Conservation (phyloP, 2,113 vertebrate genomes). For the Myrmophylax atrothorax region DNA sequence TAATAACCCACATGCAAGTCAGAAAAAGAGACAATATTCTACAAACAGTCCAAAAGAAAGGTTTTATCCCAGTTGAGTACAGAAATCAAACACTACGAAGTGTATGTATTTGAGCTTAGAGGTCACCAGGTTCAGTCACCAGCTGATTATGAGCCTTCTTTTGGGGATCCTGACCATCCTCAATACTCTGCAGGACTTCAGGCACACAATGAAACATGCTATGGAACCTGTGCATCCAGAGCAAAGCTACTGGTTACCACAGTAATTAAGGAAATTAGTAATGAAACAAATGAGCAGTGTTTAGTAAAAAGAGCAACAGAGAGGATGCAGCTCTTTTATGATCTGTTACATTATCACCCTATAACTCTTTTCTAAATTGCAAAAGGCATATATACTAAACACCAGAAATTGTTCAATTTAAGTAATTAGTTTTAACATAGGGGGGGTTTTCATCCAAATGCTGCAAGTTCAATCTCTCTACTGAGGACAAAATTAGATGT, state of each 20-base stretch:
- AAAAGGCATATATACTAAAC: background rate
- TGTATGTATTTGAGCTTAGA: background rate
- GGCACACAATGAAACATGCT: background rate
- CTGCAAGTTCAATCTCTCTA: background rate
- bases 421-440: background rate
- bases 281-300: background rate
- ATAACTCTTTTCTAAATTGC: background rate
- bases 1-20: background rate
- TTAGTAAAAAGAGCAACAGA: background rate
- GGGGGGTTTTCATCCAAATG: background rate
- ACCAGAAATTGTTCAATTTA: background rate
- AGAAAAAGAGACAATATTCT: background rate
- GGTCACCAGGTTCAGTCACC: background rate
- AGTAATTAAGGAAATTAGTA: conserved; percentile 24
- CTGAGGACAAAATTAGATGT: background rate
- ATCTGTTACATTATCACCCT: background rate
- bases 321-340: background rate
- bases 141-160: background rate
- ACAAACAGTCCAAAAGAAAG: background rate
- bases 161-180: background rate
- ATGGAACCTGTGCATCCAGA: background rate
- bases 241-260: background rate
- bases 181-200: background rate
- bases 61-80: background rate
- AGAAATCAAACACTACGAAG: background rate